phyloP scores from a whole-genome alignment of 2,888 invertebrate genomes.

The Cyclophora punctaria region DNA sequence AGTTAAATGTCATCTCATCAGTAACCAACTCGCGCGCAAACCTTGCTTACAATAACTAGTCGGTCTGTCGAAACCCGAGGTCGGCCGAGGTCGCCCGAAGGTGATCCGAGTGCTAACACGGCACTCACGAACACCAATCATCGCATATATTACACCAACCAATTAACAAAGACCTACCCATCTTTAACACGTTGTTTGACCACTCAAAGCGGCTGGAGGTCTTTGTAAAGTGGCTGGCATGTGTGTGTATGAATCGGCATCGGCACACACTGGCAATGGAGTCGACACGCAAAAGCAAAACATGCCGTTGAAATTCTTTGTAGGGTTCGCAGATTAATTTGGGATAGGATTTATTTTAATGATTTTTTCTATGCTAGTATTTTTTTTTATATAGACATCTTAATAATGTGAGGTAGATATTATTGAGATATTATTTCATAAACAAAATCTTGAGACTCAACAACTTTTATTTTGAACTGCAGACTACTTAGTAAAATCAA shows the following conservation, averaged over 20 bases:
- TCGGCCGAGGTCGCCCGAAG: constrained; percentile 71
- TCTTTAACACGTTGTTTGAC: not conserved
- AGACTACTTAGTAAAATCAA: too few species aligned
- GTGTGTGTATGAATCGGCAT: constrained; percentile 36
- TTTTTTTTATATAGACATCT: too few species aligned
- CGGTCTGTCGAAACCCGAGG: constrained; percentile 52
- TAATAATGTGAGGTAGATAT: too few species aligned
- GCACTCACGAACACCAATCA: constrained; percentile 50
- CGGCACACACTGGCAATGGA: constrained; percentile 33
- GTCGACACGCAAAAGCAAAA: constrained; percentile 62
- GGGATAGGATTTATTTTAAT: too few species aligned
- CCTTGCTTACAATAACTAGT: constrained; percentile 67
- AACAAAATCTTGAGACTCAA: too few species aligned
- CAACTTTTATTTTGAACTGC: too few species aligned
- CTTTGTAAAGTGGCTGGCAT: constrained; percentile 21
- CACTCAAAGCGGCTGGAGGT: constrained; percentile 14
- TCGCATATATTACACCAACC: constrained; percentile 33
- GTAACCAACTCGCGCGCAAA: constrained; percentile 66
- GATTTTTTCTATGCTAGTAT: too few species aligned
- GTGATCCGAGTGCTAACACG: constrained; percentile 64
- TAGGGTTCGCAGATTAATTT: constrained; percentile 10
- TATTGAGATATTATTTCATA: too few species aligned
- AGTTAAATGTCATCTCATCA: constrained; percentile 46
- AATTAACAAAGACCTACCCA: constrained; percentile 1
- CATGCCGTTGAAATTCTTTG: constrained; percentile 54